phyloP scores from a whole-genome alignment of 1,140 invertebrate species.

The Trypoxylus dichotomus region DNA sequence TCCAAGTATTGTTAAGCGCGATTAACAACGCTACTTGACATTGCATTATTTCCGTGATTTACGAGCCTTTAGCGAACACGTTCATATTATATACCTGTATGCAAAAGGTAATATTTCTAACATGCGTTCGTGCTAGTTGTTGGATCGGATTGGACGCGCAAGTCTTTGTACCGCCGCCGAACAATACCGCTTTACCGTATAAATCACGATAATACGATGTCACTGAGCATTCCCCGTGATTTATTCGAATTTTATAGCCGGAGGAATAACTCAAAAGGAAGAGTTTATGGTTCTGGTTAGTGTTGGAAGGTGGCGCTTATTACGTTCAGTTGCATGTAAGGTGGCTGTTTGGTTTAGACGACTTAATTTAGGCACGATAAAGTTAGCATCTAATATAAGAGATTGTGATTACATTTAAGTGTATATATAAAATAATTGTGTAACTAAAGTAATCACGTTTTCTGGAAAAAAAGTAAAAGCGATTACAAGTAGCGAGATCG shows the following conservation, averaged over 20 bases:
- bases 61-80: not conserved
- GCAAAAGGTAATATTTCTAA: constrained; percentile 1
- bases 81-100: too few species aligned
- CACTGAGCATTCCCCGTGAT: not conserved
- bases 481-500: too few species aligned
- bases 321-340: not conserved
- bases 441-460: too few species aligned
- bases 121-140: not conserved
- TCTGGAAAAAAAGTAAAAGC: too few species aligned
- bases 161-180: not conserved
- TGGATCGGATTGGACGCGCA: not conserved
- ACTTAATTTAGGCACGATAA: not conserved
- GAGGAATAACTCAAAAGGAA: not conserved
- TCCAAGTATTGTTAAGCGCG: too few species aligned
- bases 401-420: too few species aligned
- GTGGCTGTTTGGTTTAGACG: not conserved
- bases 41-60: not conserved
- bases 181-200: not conserved
- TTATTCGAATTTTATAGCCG: not conserved
- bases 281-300: not conserved
- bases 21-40: not conserved
- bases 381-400: not conserved
- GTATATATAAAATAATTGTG: too few species aligned
- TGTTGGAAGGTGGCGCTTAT: not conserved
- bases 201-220: constrained; percentile 11